Evolutionary conservation across 2,113 vertebrate genomes (phyloP).

Genomic region (Rissa tridactyla): DNA sequence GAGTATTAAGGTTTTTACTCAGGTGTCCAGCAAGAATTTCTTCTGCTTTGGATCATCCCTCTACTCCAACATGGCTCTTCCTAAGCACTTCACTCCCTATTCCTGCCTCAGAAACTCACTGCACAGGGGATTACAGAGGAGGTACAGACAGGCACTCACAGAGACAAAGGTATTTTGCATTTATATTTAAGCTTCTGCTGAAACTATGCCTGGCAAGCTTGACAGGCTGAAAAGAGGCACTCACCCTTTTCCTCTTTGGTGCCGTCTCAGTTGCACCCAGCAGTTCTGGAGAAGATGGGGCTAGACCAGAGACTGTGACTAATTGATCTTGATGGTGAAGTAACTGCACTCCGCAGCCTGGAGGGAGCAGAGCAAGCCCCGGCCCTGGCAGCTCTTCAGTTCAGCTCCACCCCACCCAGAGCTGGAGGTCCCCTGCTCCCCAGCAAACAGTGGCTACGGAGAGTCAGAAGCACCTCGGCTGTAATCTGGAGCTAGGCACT

Average conservation of each 20-base stretch:
- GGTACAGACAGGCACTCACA: fast-evolving
- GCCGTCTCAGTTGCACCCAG: neutral
- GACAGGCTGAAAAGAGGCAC: neutral
- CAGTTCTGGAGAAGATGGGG: neutral
- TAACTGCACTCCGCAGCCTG: neutral
- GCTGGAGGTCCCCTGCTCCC: neutral
- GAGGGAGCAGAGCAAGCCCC: neutral
- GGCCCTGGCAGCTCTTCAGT: neutral
- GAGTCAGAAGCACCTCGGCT: neutral
- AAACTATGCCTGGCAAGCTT: neutral
- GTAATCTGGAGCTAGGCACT: neutral
- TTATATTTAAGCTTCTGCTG: neutral
- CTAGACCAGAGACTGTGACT: neutral
- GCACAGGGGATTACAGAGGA: neutral
- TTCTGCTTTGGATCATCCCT: neutral
- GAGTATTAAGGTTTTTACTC: neutral
- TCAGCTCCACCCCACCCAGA: neutral
- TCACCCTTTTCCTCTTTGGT: neutral
- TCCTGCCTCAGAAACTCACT: neutral
- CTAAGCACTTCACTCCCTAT: neutral
- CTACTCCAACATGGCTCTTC: neutral
- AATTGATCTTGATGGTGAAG: neutral
- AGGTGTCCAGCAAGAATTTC: neutral
- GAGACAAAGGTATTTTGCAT: neutral
- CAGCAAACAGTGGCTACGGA: fast-evolving